Evolutionary conservation across 1,140 invertebrate genomes (phyloP), one percentile per base, ranked within the genome.

Genomic region (Steinernema khuongi): DNA sequence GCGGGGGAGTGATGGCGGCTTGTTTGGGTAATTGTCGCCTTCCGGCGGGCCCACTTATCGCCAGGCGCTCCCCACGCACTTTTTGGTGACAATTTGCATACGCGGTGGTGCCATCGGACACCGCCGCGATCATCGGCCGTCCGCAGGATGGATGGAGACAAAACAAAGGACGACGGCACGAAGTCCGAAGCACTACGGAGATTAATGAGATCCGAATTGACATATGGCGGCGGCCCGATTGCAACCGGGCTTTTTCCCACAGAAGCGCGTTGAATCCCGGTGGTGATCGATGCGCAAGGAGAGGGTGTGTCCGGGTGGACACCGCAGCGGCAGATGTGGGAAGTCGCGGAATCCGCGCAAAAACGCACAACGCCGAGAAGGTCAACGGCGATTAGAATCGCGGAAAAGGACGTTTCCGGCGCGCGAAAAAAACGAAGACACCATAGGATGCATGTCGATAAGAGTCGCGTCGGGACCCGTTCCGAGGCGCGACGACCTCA

Each of bases 161-260:
- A 60, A 60, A 60, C 50, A 60, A 60, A 60, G 50, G 26, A 60
- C 50, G 50, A 22, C 50, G 50, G 50, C 50, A 14, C 50, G 14
- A 22, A 4, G 19, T 26, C 19, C 26, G 50, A 22, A 22, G 26
- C 11, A 14, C 11, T 2, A 22, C 50, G 50, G 50, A 60, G 50
- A 60, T 60, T 60, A 60, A 60, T 60, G 50, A 60, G 7, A 11
- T 11, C 19, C 11, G 19, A 60, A 26, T 60, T 60, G 50, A 60
- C 50, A 60, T 60, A 60, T 60, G 50, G 50, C 50, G 50, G 50
- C 50, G 26, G 7, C n/a, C n/a, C 7, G 50, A 60, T 60, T 60
- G 50, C 50, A 60, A 60, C 50, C 50, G 50, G 26, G 7, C 50
- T 60, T 60, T 11, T 60, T 60, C 50, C 50, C 50, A 60, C 50